Evolutionary conservation across 2,797 vertebrate species (phyloP).

Genomic region (Octomys mimax): DNA sequence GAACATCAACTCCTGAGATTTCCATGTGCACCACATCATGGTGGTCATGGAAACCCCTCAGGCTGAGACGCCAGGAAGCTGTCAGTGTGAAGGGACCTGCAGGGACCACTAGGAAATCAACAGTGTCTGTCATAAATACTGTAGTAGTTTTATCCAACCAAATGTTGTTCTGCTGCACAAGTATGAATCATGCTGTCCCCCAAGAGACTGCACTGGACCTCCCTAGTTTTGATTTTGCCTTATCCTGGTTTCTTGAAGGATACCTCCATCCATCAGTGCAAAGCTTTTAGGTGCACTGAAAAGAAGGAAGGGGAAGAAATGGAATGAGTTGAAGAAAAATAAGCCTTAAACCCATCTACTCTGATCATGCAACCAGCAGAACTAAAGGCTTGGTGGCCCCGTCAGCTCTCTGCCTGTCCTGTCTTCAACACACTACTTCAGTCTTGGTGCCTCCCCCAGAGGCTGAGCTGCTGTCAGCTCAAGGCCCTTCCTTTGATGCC

Average conservation of each 20-base stretch:
- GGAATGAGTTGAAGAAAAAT: slow-evolving; percentile 1
- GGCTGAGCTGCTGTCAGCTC: slow-evolving; percentile 77
- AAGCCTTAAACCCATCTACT: slow-evolving; percentile 41
- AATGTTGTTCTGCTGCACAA: neutral
- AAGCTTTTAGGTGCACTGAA: neutral
- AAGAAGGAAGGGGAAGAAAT: neutral
- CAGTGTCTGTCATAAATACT: neutral
- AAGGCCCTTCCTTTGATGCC: slow-evolving; percentile 82
- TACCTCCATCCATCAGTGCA: neutral
- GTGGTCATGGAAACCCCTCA: neutral
- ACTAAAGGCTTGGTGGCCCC: neutral
- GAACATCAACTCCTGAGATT: neutral
- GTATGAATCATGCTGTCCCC: neutral
- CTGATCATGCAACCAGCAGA: neutral
- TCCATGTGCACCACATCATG: too few relatives aligned
- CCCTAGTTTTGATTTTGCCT: neutral
- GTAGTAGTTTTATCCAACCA: neutral
- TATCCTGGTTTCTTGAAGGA: neutral
- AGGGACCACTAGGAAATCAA: neutral
- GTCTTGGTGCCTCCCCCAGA: neutral
- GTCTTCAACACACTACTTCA: slow-evolving; percentile 74
- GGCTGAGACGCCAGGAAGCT: neutral
- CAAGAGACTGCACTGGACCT: neutral
- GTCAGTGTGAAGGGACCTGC: neutral
- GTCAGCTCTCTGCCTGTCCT: slow-evolving; percentile 60